Base-by-base conservation (phyloP, 2,113 vertebrate genomes). In the Colinus virginianus region DNA sequence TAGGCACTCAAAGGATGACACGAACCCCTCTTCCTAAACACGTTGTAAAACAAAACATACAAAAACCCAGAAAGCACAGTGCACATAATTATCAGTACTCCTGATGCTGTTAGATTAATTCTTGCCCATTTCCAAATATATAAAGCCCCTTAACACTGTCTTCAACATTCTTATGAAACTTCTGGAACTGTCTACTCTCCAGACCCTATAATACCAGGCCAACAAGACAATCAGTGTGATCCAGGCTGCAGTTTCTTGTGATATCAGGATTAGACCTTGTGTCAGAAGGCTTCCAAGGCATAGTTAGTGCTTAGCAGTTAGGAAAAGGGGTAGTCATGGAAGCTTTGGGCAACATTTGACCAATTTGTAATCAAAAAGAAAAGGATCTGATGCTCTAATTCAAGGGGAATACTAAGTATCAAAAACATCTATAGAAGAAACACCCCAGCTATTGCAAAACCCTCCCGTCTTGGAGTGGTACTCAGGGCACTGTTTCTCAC, bases 1-100 rank as follows among this genome's bases (percentile, higher is more conserved):
- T 38, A 94, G 87, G 89, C 78, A 59, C 78, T 78, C 89, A 36
- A 46, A 82, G 75, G 46, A 75, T 74, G 71, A 91, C 48, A 85
- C 34, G 72, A 64, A 32, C 5, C 32, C 43, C 68, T 51, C 61
- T 78, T 70, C 53, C 64, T 11, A 71, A 80, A 72, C 43, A 46
- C 1, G 26, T 70, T 7, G 4, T 40, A 71, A 71, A 75, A 69
- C 36, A 40, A 40, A 63, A 63, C 36, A 16, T 40, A 63, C 36
- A 38, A 63, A 63, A 5, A 28, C 2, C 0, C 53, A 71, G 48
- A 87, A 69, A 83, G 43, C 78, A 71, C 82, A 76, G 71, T 55
- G 71, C 46, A 64, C 43, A 22, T 14, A 55, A 59, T 62, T 43
- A 34, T 34, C 64, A 30, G 8, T 28, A 17, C 64, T 56, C 25